phyloP scores from a whole-genome alignment of 2,797 vertebrate genomes.

The Geotrypetes seraphini region DNA sequence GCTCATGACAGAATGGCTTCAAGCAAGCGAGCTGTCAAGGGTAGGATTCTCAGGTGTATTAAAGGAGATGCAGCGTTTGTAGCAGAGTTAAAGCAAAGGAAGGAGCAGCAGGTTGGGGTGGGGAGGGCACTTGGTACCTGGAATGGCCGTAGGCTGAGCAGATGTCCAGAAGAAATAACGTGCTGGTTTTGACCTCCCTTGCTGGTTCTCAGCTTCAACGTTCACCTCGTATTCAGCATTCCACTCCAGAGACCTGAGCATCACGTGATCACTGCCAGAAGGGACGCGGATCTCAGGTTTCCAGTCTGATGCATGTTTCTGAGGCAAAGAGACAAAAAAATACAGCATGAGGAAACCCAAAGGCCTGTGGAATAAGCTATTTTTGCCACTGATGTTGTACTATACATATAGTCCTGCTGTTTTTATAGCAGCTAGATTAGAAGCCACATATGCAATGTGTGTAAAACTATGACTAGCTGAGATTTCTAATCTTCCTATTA shows the following conservation, averaged over 20 bases:
- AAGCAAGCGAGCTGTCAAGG: slow-evolving; percentile 56
- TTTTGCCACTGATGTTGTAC: too few relatives aligned
- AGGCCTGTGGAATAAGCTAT: too few relatives aligned
- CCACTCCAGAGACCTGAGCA: slow-evolving; percentile 81
- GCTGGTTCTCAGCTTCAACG: slow-evolving; percentile 86
- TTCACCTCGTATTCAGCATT: slow-evolving; percentile 82
- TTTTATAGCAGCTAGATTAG: too few relatives aligned
- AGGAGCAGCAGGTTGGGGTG: neutral
- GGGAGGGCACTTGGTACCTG: slow-evolving; percentile 65
- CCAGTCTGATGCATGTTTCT: slow-evolving; percentile 75
- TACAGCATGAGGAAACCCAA: too few relatives aligned
- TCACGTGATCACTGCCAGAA: slow-evolving; percentile 64
- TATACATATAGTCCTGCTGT: too few relatives aligned
- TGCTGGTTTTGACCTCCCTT: slow-evolving; percentile 82
- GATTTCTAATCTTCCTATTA: too few relatives aligned
- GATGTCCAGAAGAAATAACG: slow-evolving; percentile 75
- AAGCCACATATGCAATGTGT: too few relatives aligned
- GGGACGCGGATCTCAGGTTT: slow-evolving; percentile 81
- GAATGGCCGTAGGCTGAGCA: slow-evolving; percentile 75
- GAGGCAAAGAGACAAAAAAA: neutral
- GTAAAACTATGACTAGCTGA: too few relatives aligned
- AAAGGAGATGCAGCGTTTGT: slow-evolving; percentile 37
- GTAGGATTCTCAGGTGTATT: slow-evolving; percentile 42
- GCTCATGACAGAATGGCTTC: slow-evolving; percentile 38
- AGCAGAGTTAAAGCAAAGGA: slow-evolving; percentile 45